A percentile compares a stretch with the other conserved stretches of the same genome.
These are phyloP conservation scores for Gopherus flavomarginatus DNA, from an alignment of 2,113 vertebrate species.

Conservation along the genomic window DNA sequence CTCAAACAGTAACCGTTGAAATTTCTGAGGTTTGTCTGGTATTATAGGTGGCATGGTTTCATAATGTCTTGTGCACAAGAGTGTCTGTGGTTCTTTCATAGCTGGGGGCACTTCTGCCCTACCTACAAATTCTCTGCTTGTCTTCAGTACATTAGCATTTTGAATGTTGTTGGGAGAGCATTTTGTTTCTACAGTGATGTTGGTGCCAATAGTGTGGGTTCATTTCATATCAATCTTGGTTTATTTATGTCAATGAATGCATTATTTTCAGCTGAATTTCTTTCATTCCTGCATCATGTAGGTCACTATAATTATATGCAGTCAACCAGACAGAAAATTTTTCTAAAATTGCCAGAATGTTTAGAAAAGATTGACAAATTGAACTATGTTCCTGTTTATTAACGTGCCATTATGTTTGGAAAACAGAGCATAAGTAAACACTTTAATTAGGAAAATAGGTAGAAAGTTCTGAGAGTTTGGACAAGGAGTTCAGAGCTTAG, in stretches of 20 bases:
- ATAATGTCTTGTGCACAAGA: not conserved
- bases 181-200: slow-evolving; percentile 52
- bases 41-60: not conserved
- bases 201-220: slow-evolving; percentile 1
- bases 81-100: not conserved
- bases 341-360: slow-evolving; percentile 47
- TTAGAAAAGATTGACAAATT: slow-evolving; percentile 33
- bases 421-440: slow-evolving; percentile 39
- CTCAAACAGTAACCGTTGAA: not conserved
- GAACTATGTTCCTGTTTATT: slow-evolving; percentile 12
- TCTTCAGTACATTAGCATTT: slow-evolving; percentile 29
- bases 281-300: slow-evolving; percentile 37
- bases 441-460: slow-evolving; percentile 22
- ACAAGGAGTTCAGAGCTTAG: not conserved
- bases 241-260: slow-evolving; percentile 24
- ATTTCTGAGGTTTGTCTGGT: not conserved
- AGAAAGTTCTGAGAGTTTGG: not conserved
- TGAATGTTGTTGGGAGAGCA: slow-evolving; percentile 28
- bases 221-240: slow-evolving; percentile 50
- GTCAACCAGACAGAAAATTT: slow-evolving; percentile 39
- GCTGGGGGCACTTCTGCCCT: not conserved
- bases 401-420: slow-evolving; percentile 20
- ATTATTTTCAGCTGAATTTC: slow-evolving; percentile 35
- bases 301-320: slow-evolving; percentile 45
- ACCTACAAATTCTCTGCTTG: not conserved